Percentiles rank a stretch among this genome's conserved stretches.
Evolutionary conservation across 2,888 invertebrate species (phyloP).

Genomic region (Lasioglossum oenotherae): DNA sequence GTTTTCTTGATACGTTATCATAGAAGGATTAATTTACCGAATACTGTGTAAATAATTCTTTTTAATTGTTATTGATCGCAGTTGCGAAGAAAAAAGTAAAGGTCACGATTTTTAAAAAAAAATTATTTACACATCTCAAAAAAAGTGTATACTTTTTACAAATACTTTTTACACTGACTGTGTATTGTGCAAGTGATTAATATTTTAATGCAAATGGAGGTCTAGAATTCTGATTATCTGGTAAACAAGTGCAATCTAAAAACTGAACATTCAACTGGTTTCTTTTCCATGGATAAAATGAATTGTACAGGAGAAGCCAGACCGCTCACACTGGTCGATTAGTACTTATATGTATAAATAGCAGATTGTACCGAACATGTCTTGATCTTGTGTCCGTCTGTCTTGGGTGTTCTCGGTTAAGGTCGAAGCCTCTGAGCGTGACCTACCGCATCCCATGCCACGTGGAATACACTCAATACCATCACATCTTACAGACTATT

Average conservation of each 20-base stretch:
- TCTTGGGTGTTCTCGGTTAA: conserved; percentile 60
- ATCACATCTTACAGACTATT: conserved; percentile 53
- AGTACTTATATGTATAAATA: not conserved
- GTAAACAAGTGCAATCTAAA: not conserved
- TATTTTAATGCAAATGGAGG: not conserved
- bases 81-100: no score
- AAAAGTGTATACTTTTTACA: no score
- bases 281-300: not conserved
- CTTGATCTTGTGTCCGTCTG: conserved; percentile 73
- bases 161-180: no score
- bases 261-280: not conserved
- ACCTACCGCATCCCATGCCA: conserved; percentile 81
- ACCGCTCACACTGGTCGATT: not conserved
- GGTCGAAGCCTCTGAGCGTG: conserved; percentile 65
- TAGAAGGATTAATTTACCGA: no score
- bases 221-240: not conserved
- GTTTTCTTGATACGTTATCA: no score
- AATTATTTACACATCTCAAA: no score
- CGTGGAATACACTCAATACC: conserved; percentile 39
- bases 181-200: not conserved
- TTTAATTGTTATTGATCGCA: no score
- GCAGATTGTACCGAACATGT: conserved; percentile 76
- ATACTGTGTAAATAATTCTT: no score
- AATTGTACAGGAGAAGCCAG: not conserved
- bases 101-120: no score